Base-by-base conservation (phyloP, 2,797 vertebrate genomes). In the Acipenser oxyrinchus region DNA sequence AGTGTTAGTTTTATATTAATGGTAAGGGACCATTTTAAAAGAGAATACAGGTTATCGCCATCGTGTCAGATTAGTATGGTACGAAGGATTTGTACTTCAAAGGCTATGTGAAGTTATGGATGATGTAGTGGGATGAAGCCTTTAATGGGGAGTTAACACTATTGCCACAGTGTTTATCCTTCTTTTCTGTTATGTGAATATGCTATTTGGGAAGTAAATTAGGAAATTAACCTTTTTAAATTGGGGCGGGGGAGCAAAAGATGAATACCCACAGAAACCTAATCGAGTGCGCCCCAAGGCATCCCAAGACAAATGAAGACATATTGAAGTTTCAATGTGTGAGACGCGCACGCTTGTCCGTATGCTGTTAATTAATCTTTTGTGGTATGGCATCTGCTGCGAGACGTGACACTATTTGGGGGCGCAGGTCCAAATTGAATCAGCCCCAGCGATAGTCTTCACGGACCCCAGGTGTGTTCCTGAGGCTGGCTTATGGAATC, bases 291-390 rank as follows among this genome's bases (percentile, higher is more conserved):
- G n/a, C 74, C 71, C 64, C 50, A 77, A 80, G 79, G 72, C 78
- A 78, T 72, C 71, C 55, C 82, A 80, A 83, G 75, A 80, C 83
- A 86, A 87, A 88, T 84, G 81, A 84, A 87, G 88, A 88, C 82
- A 81, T 88, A 87, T 82, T 82, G 79, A 75, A 77, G 80, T 75
- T 69, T 71, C 75, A 75, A 73, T 73, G 81, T 73, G 78, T 12
- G 83, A 80, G 73, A 83, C 84, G 78, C 73, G 71, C 75, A 73
- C 73, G 71, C 73, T 64, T 74, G 80, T 82, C 84, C 81, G 80
- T 78, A 80, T 79, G 74, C 87, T 91, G 88, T 93, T 94, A 93
- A 93, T 96, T 91, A 93, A 90, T 93, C 90, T 88, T 90, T 91
- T 93, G 90, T 93, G 90, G 86, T 87, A 83, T 88, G 84, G 88